These are phyloP conservation scores for Thereva unica DNA, from an alignment of 2,888 invertebrate genomes.

Conservation along the genomic window DNA sequence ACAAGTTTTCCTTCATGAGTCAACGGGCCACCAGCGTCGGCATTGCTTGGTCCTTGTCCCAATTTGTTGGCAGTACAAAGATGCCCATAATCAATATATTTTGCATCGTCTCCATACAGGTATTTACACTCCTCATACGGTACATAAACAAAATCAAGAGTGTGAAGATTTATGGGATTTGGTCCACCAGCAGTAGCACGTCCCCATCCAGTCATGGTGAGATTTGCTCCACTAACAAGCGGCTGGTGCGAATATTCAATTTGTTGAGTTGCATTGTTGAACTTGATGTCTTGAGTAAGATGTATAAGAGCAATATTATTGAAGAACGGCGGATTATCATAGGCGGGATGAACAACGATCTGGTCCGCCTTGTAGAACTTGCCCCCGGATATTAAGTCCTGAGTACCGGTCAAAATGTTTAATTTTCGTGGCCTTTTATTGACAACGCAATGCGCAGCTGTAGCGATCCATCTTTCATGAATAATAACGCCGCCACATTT, in stretches of 20 bases:
- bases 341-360: constrained; percentile 46
- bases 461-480: constrained; percentile 49
- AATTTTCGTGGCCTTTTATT: constrained; percentile 48
- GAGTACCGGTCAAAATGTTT: constrained; percentile 51
- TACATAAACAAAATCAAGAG: too few relatives aligned
- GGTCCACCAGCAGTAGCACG: constrained; percentile 48
- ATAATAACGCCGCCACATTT: constrained; percentile 54
- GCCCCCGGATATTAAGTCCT: constrained; percentile 48
- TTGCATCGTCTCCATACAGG: too few relatives aligned
- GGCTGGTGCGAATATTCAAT: constrained; percentile 50
- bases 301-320: constrained; percentile 73
- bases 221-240: constrained; percentile 59
- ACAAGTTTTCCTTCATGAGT: too few relatives aligned
- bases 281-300: constrained; percentile 60
- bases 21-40: too few relatives aligned
- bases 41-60: too few relatives aligned
- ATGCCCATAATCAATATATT: too few relatives aligned
- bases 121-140: too few relatives aligned
- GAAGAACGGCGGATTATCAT: constrained; percentile 50
- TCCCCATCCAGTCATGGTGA: constrained; percentile 68
- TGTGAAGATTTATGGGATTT: too few relatives aligned
- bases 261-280: constrained; percentile 59
- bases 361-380: constrained; percentile 48
- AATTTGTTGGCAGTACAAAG: too few relatives aligned
- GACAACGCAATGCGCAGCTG: constrained; percentile 53